A percentile compares a stretch with the other conserved stretches of the same genome.
Conservation (phyloP, 2,113 vertebrate species). For the Phocoena sinus region DNA sequence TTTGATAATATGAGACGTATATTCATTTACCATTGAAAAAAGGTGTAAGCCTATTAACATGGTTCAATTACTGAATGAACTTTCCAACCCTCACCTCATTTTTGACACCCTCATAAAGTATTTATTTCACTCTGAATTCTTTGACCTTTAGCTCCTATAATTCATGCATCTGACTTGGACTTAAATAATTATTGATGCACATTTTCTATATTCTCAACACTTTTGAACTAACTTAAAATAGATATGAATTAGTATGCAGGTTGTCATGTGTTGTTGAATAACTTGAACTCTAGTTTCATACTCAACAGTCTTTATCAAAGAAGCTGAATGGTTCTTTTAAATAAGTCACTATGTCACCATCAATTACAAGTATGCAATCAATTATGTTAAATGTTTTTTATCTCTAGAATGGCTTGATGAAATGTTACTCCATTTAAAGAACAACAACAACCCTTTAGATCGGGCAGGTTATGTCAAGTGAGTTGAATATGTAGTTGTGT, state of each 20-base stretch:
- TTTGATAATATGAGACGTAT: background rate
- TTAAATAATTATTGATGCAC: constrained; percentile 24
- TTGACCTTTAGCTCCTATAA: background rate
- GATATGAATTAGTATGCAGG: background rate
- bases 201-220: background rate
- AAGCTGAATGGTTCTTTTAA: constrained; percentile 17
- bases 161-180: background rate
- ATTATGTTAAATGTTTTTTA: constrained; percentile 18
- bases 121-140: background rate
- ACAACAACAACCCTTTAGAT: background rate
- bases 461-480: background rate
- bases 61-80: background rate
- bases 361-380: background rate
- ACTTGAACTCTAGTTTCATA: constrained; percentile 33
- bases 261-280: constrained; percentile 6
- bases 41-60: background rate
- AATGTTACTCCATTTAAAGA: constrained; percentile 7
- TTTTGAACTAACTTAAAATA: constrained; percentile 32
- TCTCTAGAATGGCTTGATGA: background rate
- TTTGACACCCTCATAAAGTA: background rate
- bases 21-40: background rate
- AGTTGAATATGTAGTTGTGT: background rate
- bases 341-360: background rate
- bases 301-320: background rate
- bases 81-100: background rate